Base-by-base conservation (phyloP, 2,797 vertebrate species). In the Ciconia nigra region DNA sequence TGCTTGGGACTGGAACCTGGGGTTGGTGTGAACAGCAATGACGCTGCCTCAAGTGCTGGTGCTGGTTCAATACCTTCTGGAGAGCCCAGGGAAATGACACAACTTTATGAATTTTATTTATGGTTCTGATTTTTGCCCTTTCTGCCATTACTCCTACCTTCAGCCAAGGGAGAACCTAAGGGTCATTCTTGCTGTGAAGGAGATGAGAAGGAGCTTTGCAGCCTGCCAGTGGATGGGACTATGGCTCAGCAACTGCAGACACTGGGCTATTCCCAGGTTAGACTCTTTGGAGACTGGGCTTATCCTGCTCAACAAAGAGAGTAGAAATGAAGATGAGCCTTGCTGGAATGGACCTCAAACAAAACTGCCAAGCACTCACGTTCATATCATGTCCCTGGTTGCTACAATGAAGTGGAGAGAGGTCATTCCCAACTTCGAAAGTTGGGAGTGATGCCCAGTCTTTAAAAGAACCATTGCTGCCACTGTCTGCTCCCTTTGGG, bases 221-320 rank as follows among this genome's bases (percentile, higher is more conserved):
- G 46, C 25, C 24, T 55, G 35, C 13, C 58, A 46, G 21, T 12
- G 22, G 3, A 16, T 0, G 22, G 55, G 47, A 16, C 41, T 61
- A n/a, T 7, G 28, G 26, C 55, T 77, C 59, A 72, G 63, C 4
- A 42, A 0, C 81, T 61, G 31, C 0, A 0, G 44, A 25, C 37
- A 37, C 14, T 0, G 0, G n/a, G 16, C 10, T 80, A 7, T 25
- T 94, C 18, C 67, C 62, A 55, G 1, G 19, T 28, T 61, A 87
- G 49, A 5, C 58, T 65, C 6, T 63, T 42, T 29, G 21, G 47
- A 70, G 37, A 8, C 24, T 26, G 62, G 13, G 29, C 14, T 80
- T 54, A 44, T n/a, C 42, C 69, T 62, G 20, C 39, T 78, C 46
- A 39, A 24, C 26, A 66, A 46, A 51, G 42, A 61, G 21, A 66